Percentiles rank a stretch among this genome's conserved stretches.
Evolutionary conservation across 2,888 invertebrate genomes (phyloP).

Genomic region (Drepana falcataria): DNA sequence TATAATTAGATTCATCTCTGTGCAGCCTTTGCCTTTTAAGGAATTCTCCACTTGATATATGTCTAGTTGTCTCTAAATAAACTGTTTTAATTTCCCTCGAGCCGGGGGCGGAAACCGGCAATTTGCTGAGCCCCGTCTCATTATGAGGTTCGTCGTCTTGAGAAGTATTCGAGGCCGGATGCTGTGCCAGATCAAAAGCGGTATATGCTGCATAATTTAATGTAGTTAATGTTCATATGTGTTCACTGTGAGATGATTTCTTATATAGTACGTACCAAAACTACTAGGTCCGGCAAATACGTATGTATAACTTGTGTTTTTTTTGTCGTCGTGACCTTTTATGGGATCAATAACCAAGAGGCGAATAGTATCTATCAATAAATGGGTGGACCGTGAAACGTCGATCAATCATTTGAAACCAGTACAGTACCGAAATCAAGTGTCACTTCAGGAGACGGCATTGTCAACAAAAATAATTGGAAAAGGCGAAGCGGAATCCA

Average conservation of each 20-base stretch:
- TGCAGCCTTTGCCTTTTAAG: constrained; percentile 9
- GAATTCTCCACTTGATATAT: constrained; percentile 32
- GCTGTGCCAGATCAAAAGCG: constrained; percentile 21
- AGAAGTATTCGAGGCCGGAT: constrained; percentile 29
- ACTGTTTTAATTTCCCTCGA: constrained; percentile 60
- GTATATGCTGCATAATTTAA: constrained; percentile 18
- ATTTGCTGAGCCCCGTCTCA: constrained; percentile 46
- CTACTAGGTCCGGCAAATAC: too few relatives aligned
- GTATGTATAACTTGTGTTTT: too few relatives aligned
- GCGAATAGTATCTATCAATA: too few relatives aligned
- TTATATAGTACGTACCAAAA: too few relatives aligned
- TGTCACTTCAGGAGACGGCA: not conserved
- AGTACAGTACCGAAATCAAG: not conserved
- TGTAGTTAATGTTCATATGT: not conserved
- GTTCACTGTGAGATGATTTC: too few relatives aligned
- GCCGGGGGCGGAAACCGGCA: constrained; percentile 37
- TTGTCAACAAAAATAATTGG: not conserved
- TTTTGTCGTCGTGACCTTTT: too few relatives aligned
- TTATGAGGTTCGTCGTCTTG: constrained; percentile 45
- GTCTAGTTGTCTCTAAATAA: constrained; percentile 43
- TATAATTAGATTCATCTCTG: constrained; percentile 14
- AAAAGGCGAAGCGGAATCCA: not conserved
- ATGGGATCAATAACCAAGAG: too few relatives aligned
- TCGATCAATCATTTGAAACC: not conserved
- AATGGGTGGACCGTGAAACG: not conserved